Evolutionary conservation across 2,888 invertebrate genomes (phyloP), one percentile per base, ranked within the genome.

Genomic region (Agrochola circellaris): DNA sequence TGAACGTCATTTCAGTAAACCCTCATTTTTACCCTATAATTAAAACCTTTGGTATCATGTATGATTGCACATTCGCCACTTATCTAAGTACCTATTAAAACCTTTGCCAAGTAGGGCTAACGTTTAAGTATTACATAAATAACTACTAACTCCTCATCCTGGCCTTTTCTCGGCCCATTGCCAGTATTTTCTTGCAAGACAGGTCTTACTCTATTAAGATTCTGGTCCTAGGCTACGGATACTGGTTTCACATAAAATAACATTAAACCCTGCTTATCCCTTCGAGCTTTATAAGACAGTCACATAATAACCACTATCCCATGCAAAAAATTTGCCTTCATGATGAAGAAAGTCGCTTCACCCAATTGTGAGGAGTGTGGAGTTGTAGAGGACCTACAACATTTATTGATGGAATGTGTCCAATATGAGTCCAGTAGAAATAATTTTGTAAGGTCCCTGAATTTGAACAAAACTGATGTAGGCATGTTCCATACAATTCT

Each of bases 111-210:
- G 38, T 69, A 78, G 68, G 58, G 20, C 62, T 56, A 54, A 17
- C 26, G 13, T 34, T 70, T 56, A 77, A 60, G 34, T 64, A n/a
- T 68, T 30, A 69, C 54, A 69, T 64, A 30, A 45, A 64, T 77
- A 51, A 64, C 66, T 61, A 42, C 26, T 64, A 42, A 34, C 20
- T 64, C 48, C 34, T 58, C 42, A 83, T 69, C 5, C n/a, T 48
- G 38, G 42, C 38, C 38, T 56, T 51, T 83, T 38, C 54, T 80
- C 30, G 79, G 69, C 69, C 23, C 17, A 9, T 65, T 79, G 79
- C 84, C 80, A 80, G n/a, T 54, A 78, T 69, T 77, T 68, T n/a
- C 68, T 65, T 69, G 34, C 17, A 54, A 68, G 17, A 51, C 26
- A 45, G n/a, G 15, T 45, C 38, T 58, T 66, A 38, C 7, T 15